phyloP scores from a whole-genome alignment of 37 sponge, comb jelly and placozoan genomes.

The Ianthella basta region DNA sequence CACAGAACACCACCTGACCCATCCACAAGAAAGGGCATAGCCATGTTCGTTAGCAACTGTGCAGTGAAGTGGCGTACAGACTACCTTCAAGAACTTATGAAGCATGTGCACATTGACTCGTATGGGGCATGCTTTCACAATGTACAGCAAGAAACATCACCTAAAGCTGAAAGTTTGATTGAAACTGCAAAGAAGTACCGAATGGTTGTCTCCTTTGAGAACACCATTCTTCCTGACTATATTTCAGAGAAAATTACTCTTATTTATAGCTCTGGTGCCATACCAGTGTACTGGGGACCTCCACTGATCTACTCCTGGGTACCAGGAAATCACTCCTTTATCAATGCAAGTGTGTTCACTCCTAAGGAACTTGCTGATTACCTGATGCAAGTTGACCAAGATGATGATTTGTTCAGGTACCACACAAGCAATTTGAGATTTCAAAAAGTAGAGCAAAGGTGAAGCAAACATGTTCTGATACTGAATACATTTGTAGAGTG shows the following conservation, averaged over 20 bases:
- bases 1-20: background rate
- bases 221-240: conserved; percentile 9
- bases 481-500: no score
- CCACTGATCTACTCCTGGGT: conserved; percentile 16
- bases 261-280: conserved; percentile 2
- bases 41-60: conserved; percentile 29
- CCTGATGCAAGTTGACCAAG: background rate
- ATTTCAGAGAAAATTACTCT: background rate
- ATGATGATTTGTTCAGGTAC: background rate
- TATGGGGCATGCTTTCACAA: conserved; percentile 27
- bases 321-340: conserved; percentile 27
- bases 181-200: conserved; percentile 16
- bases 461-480: no score
- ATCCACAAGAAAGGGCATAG: conserved; percentile 1
- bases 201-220: conserved; percentile 21
- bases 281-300: conserved; percentile 33
- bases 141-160: background rate
- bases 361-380: conserved; percentile 13
- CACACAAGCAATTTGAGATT: conserved; percentile 15
- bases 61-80: background rate
- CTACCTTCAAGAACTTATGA: conserved; percentile 6
- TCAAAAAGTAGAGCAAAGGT: no score
- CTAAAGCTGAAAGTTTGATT: no score
- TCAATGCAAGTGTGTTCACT: conserved; percentile 2
- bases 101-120: conserved; percentile 18